These are phyloP conservation scores for Drosophila mayaguana DNA, from an alignment of 2,888 invertebrate species.

Conservation along the genomic window DNA sequence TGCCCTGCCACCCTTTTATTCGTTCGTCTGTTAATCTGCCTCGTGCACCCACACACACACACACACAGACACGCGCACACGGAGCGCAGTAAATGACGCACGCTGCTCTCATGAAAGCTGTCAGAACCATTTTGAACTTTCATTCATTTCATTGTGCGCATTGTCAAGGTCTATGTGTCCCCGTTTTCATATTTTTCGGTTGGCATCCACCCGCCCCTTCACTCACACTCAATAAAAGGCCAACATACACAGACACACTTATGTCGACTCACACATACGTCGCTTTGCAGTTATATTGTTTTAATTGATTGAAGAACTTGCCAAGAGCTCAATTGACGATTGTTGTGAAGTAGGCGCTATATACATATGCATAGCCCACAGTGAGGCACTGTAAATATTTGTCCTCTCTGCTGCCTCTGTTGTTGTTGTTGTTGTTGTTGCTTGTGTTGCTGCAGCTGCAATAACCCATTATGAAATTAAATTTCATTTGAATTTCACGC, in stretches of 20 bases:
- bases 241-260: conserved; percentile 10
- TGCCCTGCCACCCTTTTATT: neutral
- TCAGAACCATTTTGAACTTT: conserved; percentile 25
- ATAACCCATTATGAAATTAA: conserved; percentile 58
- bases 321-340: conserved; percentile 24
- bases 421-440: neutral
- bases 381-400: conserved; percentile 39
- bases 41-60: conserved; percentile 12
- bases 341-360: conserved; percentile 22
- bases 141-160: conserved; percentile 33
- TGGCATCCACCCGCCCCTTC: neutral
- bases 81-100: conserved; percentile 53
- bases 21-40: neutral
- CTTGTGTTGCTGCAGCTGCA: conserved; percentile 31
- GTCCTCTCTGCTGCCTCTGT: conserved; percentile 13
- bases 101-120: conserved; percentile 29
- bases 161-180: conserved; percentile 20
- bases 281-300: conserved; percentile 36
- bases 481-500: conserved; percentile 48
- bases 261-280: neutral
- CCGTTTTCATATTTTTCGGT: conserved; percentile 12
- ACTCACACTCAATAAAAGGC: conserved; percentile 45
- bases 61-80: conserved; percentile 21
- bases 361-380: conserved; percentile 18
- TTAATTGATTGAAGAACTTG: conserved; percentile 63